Evolutionary conservation across 2,888 invertebrate genomes (phyloP), one percentile per base, ranked within the genome.

Genomic region (Xestobium rufovillosum): DNA sequence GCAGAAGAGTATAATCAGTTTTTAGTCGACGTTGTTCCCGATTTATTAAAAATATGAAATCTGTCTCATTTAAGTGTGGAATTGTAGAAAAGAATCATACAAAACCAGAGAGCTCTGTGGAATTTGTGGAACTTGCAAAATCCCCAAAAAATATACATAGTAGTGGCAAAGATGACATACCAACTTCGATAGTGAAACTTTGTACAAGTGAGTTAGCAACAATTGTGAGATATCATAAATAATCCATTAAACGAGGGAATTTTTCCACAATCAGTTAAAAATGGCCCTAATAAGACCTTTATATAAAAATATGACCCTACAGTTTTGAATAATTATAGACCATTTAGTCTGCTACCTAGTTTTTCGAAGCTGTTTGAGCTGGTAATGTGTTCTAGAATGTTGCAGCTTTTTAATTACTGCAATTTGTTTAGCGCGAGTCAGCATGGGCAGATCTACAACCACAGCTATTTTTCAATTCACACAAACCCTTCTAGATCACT

Each of bases 281-380:
- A 19, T 10, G 35, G 34, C 13, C 14, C 29, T 4, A 23, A 34
- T 17, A 34, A 10, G 12, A 19, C 29, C 2, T 6, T 38, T 16
- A 23, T 28, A 23, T 34, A 38, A 26, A 34, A 34, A 14, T 28
- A 29, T 9, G 29, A 34, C 8, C 6, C 23, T 14, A 11, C n/a
- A 13, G 13, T 14, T 10, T 19, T 34, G 30, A 26, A 29, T 19
- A 34, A 30, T 14, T 35, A 38, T 30, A 38, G 38, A 30, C 34
- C 38, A n/a, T 34, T 38, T 4, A 38, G 34, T 25, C 15, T 35
- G 14, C 12, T 35, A 16, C 16, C 38, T 2, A 23, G 15, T 26
- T 35, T 35, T 38, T 35, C 34, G 25, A 35, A 35, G 15, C n/a
- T 38, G 8, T 38, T 38, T 19, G 38, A 38, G 29, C 11, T 29